Base-by-base conservation (phyloP, 1,140 invertebrate genomes). In the Tetragnatha versicolor region DNA sequence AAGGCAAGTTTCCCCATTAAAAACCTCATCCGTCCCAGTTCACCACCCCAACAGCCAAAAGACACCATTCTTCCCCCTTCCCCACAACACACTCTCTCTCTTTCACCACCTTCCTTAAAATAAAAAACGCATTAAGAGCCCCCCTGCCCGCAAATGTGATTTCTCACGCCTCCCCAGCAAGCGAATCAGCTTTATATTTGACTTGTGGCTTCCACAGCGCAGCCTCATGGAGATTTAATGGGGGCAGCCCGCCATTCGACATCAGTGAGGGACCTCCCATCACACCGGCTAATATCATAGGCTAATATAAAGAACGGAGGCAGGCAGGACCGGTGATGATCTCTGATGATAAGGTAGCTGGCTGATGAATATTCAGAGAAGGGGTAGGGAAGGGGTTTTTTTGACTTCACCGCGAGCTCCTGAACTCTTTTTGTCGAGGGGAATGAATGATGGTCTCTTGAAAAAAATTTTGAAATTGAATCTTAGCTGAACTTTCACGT, bases 161-260 rank as follows among this genome's bases (percentile, higher is more conserved):
- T 70, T 39, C 49, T 70, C 49, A 70, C 68, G 68, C 49, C 68
- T 70, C 49, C 68, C 31, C 5, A 22, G 65, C 49, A 39, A 31
- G 42, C 65, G 20, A 68, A 63, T 63, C 60, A 39, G 29, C 42
- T 68, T 47, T 49, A 70, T 70, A 58, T 70, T 70, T 55, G 45
- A 47, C 68, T 55, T 70, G 68, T 70, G 68, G 68, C 68, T 58
- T 58, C 42, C 33, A 39, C 25, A 70, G 39, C 27, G 29, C 12
- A 55, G 68, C 45, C n/a, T 68, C 42, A 14, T 25, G 31, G 3
- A 55, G 68, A 70, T 70, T 70, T 70, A 70, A 70, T 70, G 49
- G 68, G 29, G 49, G 20, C 33, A 33, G 42, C 68, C 49, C 63
- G 29, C 33, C 17, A 51, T 51, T 10, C 37, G 14, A 63, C 25